These are phyloP conservation scores for Phocoena sinus DNA, from an alignment of 2,113 vertebrate species.

Conservation along the genomic window DNA sequence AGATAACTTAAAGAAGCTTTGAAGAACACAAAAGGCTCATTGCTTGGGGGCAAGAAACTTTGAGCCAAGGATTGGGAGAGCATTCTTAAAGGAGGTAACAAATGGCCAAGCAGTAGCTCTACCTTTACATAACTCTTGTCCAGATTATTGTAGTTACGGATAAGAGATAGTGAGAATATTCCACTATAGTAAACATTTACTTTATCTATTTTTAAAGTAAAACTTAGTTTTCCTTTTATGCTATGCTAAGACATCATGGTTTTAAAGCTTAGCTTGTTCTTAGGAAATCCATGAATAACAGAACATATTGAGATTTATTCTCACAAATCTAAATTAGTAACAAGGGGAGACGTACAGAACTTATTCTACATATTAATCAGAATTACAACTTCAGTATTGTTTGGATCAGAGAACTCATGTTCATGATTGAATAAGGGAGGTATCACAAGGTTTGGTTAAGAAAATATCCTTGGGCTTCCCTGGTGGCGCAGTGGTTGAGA, in stretches of 20 bases:
- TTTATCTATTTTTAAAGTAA: not conserved
- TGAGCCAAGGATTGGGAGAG: not conserved
- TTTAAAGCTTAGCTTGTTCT: not conserved
- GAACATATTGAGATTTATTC: not conserved
- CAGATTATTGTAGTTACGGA: not conserved
- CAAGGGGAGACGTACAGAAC: not conserved
- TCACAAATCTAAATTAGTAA: not conserved
- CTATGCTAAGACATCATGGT: not conserved
- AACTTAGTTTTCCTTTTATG: not conserved
- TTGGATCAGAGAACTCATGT: not conserved
- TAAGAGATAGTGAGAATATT: not conserved
- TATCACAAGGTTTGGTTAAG: not conserved
- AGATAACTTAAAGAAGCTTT: not conserved
- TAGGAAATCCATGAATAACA: not conserved
- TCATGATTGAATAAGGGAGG: not conserved
- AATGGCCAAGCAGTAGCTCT: not conserved
- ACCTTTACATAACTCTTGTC: not conserved
- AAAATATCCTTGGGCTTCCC: not conserved
- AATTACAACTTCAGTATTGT: not conserved
- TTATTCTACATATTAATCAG: not conserved
- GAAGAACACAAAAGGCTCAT: not conserved
- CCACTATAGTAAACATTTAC: not conserved
- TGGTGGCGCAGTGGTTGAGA: no score
- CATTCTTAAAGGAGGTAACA: not conserved
- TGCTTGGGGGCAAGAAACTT: not conserved